These are phyloP conservation scores for Antrozous pallidus DNA, from an alignment of 2,797 vertebrate genomes.

Conservation along the genomic window DNA sequence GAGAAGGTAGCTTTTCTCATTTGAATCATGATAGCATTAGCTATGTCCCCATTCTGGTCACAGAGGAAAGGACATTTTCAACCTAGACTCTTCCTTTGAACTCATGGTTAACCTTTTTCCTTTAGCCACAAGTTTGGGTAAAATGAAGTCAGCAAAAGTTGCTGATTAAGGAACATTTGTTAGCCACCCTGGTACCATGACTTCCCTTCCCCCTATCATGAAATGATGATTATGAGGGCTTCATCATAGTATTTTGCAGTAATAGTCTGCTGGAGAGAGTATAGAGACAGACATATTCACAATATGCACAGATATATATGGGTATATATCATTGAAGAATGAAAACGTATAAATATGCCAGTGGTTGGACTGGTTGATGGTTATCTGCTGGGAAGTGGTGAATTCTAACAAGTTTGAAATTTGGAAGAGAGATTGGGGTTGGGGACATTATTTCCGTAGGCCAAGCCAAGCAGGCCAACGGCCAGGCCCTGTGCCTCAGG, in stretches of 20 bases:
- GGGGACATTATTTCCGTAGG: neutral
- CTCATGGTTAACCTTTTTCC: neutral
- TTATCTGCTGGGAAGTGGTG: neutral
- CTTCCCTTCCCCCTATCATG: too few relatives aligned
- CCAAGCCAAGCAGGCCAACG: neutral
- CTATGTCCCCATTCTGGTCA: neutral
- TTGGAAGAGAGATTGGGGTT: neutral
- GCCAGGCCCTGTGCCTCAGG: neutral
- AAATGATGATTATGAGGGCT: neutral
- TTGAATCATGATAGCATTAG: neutral
- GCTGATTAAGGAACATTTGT: neutral
- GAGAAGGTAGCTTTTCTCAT: neutral
- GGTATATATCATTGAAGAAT: neutral
- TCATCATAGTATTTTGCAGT: neutral
- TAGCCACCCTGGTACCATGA: neutral
- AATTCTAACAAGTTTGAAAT: conserved; percentile 19
- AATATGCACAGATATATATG: too few relatives aligned
- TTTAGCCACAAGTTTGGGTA: neutral
- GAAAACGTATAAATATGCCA: neutral
- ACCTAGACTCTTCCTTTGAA: neutral
- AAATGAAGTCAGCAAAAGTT: neutral
- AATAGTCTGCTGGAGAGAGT: neutral
- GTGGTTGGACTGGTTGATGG: neutral
- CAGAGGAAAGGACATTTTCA: neutral
- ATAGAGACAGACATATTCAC: neutral